Evolutionary conservation across 2,113 vertebrate genomes (phyloP).

Genomic region (Aegypius monachus): DNA sequence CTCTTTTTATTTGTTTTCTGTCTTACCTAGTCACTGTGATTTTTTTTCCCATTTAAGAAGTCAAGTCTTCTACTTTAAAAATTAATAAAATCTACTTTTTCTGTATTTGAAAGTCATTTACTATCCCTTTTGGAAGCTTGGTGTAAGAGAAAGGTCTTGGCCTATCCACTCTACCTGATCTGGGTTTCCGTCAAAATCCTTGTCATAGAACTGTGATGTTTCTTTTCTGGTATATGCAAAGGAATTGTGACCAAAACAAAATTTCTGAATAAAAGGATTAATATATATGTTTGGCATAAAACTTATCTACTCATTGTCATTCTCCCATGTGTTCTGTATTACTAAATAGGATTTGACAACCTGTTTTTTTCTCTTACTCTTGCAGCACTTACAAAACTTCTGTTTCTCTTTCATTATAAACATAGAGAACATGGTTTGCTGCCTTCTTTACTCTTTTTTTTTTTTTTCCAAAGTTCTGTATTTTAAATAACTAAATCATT

Average conservation of each 20-base stretch:
- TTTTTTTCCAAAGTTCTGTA: background rate
- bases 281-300: background rate
- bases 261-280: background rate
- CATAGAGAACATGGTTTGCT: background rate
- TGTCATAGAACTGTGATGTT: background rate
- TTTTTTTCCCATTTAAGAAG: background rate
- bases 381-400: background rate
- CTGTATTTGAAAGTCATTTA: background rate
- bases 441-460: background rate
- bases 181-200: background rate
- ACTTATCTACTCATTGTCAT: background rate
- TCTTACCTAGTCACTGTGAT: background rate
- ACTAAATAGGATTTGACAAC: background rate
- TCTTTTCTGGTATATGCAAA: background rate
- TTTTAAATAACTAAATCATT: background rate
- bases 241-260: background rate
- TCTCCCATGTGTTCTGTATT: background rate
- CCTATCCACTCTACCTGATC: background rate
- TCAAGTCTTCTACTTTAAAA: background rate
- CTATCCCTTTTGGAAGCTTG: background rate
- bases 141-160: background rate
- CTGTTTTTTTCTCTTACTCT: background rate
- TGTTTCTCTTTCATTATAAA: background rate
- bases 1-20: background rate
- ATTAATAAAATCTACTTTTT: background rate